Percentiles rank a stretch among this genome's conserved stretches.
These are phyloP conservation scores for Catonia carolina DNA, from an alignment of 2,888 invertebrate species.

Conservation along the genomic window DNA sequence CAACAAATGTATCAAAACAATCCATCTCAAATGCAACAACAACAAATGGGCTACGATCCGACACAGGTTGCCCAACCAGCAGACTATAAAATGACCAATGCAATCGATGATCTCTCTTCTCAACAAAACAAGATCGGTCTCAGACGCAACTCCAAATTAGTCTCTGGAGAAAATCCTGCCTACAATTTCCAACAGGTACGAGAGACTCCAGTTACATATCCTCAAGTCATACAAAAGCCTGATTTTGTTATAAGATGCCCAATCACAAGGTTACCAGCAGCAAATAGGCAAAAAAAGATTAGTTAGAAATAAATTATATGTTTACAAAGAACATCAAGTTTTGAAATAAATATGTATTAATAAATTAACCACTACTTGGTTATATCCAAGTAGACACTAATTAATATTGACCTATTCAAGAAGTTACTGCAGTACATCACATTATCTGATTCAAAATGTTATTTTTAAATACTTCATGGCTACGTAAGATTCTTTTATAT, in stretches of 20 bases:
- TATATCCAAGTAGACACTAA: too few relatives aligned
- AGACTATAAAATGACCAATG: constrained; percentile 36
- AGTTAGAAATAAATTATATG: too few relatives aligned
- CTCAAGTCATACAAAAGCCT: not conserved
- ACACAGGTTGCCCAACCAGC: constrained; percentile 36
- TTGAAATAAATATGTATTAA: too few relatives aligned
- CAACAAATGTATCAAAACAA: constrained; percentile 12
- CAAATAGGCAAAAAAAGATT: too few relatives aligned
- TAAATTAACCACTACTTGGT: too few relatives aligned
- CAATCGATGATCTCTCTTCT: not conserved
- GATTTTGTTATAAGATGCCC: constrained; percentile 6
- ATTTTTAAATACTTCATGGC: too few relatives aligned
- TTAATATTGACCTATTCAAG: too few relatives aligned
- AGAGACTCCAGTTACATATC: not conserved
- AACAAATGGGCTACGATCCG: constrained; percentile 28
- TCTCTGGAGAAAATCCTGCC: constrained; percentile 48
- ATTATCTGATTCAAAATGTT: too few relatives aligned
- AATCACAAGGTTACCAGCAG: not conserved
- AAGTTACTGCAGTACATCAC: too few relatives aligned
- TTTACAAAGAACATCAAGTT: too few relatives aligned
- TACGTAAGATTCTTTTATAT: too few relatives aligned
- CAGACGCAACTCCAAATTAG: constrained; percentile 49
- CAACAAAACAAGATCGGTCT: constrained; percentile 12
- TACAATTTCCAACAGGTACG: constrained; percentile 40
- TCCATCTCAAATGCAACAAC: constrained; percentile 21